Base-by-base conservation (phyloP, 2,888 invertebrate genomes). In the Plutella xylostella region DNA sequence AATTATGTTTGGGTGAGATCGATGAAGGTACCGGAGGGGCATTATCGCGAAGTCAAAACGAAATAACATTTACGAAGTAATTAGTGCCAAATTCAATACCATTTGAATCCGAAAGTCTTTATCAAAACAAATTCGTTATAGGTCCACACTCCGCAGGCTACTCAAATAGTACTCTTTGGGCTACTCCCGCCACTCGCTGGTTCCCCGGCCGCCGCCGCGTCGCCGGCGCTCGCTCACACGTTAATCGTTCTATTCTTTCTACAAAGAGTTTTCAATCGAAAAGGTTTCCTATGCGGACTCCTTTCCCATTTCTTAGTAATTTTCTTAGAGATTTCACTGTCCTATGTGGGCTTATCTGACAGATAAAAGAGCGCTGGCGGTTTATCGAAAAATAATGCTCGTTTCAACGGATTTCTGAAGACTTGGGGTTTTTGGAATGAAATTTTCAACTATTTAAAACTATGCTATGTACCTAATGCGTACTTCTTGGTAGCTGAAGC, bases 251-350 rank as follows among this genome's bases (percentile, higher is more conserved):
- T 18, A 22, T 40, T 40, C 39, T n/a, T 61, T 59, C 58, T 65
- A 65, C 64, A 66, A 68, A 72, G 69, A 71, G 66, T 70, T 72
- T 75, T 69, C 75, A 73, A 76, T 73, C 68, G 56, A 63, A 59
- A 61, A 62, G 69, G 72, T 74, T 73, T 72, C 68, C 68, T 51
- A 64, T 65, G 67, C 68, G 59, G 39, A 15, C 39, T 40, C 25
- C 18, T 40, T 40, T 40, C 22, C 22, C n/a, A 14, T 40, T 40
- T 25, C 25, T 2, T 25, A 14, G 25, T 21, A 18, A 3, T 11
- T 12, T 18, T 18, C 37, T 28, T 37, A 9, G 33, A 7, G 4
- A 1, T 33, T 15, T 33, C 17, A n/a, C 2, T 37, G 9, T n/a
- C 18, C 5, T 5, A 17, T n/a, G 34, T n/a, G 17, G 34, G 18